A percentile compares a stretch with the other conserved stretches of the same genome.
These are phyloP conservation scores for Sphaeridia pumilis DNA, from an alignment of 2,888 invertebrate genomes.

Conservation along the genomic window DNA sequence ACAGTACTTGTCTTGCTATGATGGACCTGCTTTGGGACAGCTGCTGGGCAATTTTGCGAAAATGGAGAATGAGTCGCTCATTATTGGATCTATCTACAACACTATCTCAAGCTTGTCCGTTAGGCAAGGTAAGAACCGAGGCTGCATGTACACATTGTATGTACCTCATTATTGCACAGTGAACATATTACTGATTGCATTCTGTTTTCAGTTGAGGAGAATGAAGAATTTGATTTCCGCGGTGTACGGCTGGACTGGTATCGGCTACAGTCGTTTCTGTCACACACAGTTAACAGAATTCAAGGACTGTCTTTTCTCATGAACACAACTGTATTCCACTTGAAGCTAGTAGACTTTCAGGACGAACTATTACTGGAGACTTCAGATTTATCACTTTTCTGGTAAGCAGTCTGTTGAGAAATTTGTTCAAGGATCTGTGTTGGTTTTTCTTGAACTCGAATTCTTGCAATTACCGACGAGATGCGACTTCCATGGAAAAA, in stretches of 20 bases:
- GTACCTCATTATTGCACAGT: neutral
- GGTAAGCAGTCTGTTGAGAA: slow-evolving; percentile 44
- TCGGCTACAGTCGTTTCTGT: slow-evolving; percentile 85
- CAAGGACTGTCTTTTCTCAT: slow-evolving; percentile 73
- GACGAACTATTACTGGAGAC: slow-evolving; percentile 95
- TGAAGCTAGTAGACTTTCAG: slow-evolving; percentile 94
- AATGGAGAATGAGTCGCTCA: slow-evolving; percentile 88
- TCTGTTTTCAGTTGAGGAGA: slow-evolving; percentile 63
- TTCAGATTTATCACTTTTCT: slow-evolving; percentile 93
- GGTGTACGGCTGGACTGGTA: slow-evolving; percentile 96
- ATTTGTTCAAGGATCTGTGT: too few species aligned
- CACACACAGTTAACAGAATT: slow-evolving; percentile 48
- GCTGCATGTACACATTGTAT: too few species aligned
- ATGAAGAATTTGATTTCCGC: slow-evolving; percentile 88
- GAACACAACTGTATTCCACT: slow-evolving; percentile 92
- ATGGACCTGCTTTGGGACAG: slow-evolving; percentile 79
- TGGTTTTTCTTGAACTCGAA: neutral
- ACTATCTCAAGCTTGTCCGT: slow-evolving; percentile 73
- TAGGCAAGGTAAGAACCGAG: slow-evolving; percentile 55
- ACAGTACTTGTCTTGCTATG: slow-evolving; percentile 91
- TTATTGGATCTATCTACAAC: slow-evolving; percentile 82
- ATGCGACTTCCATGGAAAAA: neutral
- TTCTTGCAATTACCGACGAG: too few species aligned
- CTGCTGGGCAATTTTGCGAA: slow-evolving; percentile 69
- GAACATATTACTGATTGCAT: slow-evolving; percentile 2